Evolutionary conservation across 2,888 invertebrate species (phyloP).

Genomic region (Anthrax anthrax): DNA sequence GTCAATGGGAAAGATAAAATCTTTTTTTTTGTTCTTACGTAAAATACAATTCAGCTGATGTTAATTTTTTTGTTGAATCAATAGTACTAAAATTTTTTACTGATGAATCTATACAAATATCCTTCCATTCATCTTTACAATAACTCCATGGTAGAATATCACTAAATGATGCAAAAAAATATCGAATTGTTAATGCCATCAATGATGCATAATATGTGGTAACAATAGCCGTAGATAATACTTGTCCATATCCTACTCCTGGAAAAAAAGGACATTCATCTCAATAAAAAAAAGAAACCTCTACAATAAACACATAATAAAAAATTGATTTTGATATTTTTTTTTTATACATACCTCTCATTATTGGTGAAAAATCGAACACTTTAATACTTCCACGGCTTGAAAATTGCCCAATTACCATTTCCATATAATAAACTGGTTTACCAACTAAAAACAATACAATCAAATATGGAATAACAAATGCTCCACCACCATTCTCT

Average conservation of each 20-base stretch:
- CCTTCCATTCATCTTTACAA: constrained; percentile 41
- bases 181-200: constrained; percentile 50
- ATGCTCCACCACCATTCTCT: constrained; percentile 52
- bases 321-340: too few relatives aligned
- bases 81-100: constrained; percentile 7
- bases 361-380: constrained; percentile 47
- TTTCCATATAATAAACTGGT: constrained; percentile 58
- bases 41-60: constrained; percentile 35
- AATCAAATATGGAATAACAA: constrained; percentile 50
- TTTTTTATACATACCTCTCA: constrained; percentile 55
- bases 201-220: constrained; percentile 51
- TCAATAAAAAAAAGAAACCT: background rate
- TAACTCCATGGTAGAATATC: constrained; percentile 46
- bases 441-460: constrained; percentile 48
- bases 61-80: constrained; percentile 14
- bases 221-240: constrained; percentile 39
- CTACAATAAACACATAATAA: background rate
- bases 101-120: constrained; percentile 25
- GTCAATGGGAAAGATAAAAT: background rate
- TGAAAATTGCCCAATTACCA: constrained; percentile 57
- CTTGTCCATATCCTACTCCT: constrained; percentile 45
- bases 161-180: constrained; percentile 46
- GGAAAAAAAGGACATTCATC: too few relatives aligned
- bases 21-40: constrained; percentile 22
- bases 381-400: constrained; percentile 52